These are phyloP conservation scores for Zaprionus ghesquierei DNA, from an alignment of 1,140 invertebrate species.

Conservation along the genomic window DNA sequence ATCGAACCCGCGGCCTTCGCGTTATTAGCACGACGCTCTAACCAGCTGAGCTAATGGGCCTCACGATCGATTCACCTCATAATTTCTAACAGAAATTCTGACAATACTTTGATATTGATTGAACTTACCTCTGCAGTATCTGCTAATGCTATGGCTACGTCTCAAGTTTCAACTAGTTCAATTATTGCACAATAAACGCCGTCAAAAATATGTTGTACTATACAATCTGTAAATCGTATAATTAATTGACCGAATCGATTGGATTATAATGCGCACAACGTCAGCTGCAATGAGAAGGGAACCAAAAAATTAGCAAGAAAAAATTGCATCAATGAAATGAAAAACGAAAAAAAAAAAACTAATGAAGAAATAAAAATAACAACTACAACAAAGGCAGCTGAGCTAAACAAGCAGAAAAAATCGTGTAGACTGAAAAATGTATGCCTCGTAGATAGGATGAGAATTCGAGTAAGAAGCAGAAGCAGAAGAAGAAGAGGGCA, in stretches of 20 bases:
- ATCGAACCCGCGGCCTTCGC: conserved; percentile 86
- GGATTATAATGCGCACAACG: conserved; percentile 18
- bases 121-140: conserved; percentile 13
- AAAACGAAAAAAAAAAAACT: conserved; percentile 26
- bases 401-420: conserved; percentile 7
- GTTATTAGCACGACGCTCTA: conserved; percentile 85
- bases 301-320: conserved; percentile 24
- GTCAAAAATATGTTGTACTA: conserved; percentile 2
- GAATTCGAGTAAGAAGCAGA: conserved; percentile 36
- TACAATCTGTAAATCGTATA: conserved; percentile 14
- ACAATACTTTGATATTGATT: background rate
- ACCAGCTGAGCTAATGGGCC: conserved; percentile 84
- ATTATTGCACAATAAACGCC: conserved; percentile 23
- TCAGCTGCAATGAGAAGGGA: conserved; percentile 13
- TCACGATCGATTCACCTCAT: background rate
- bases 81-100: background rate
- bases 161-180: background rate
- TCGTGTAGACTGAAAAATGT: conserved; percentile 36
- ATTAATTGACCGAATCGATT: conserved; percentile 32
- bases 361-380: conserved; percentile 24
- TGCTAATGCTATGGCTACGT: background rate
- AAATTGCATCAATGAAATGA: conserved; percentile 58
- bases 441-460: conserved; percentile 43
- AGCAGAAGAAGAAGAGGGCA: conserved; percentile 27
- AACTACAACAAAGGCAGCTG: conserved; percentile 8